phyloP scores from a whole-genome alignment of 2,113 vertebrate species.

The Aptenodytes forsteri region DNA sequence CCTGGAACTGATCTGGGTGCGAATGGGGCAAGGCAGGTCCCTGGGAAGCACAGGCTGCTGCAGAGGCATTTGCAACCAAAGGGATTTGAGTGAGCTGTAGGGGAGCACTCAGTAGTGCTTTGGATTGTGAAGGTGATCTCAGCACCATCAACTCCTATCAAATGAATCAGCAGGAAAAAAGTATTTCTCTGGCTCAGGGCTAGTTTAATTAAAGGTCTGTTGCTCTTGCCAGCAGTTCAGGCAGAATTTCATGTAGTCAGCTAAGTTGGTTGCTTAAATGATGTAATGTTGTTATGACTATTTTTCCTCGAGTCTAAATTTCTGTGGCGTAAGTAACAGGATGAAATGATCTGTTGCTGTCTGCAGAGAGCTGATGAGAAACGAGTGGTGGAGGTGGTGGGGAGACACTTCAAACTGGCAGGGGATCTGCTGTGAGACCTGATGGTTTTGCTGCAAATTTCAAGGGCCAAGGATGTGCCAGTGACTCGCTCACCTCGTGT shows the following conservation, averaged over 20 bases:
- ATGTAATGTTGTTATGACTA: not conserved
- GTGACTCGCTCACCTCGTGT: accelerated
- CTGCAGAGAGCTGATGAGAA: not conserved
- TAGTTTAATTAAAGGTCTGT: slow-evolving; percentile 10
- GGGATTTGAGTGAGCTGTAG: not conserved
- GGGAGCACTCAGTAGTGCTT: not conserved
- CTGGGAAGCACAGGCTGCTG: not conserved
- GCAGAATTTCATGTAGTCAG: not conserved
- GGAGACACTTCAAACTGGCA: not conserved
- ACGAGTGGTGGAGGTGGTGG: not conserved
- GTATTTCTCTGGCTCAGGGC: not conserved
- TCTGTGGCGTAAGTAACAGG: not conserved
- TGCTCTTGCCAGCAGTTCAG: not conserved
- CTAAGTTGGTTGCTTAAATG: not conserved
- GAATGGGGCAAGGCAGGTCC: not conserved
- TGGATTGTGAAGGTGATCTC: not conserved
- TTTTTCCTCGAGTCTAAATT: not conserved
- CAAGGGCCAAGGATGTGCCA: not conserved
- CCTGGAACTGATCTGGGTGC: not conserved
- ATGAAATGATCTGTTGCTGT: not conserved
- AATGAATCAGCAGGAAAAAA: not conserved
- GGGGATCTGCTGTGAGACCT: not conserved
- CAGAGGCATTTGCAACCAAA: not conserved
- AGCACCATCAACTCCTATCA: not conserved
- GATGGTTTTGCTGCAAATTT: not conserved